Percentiles rank a stretch among this genome's conserved stretches.
Evolutionary conservation across 2,888 invertebrate species (phyloP).

Genomic region (Cataglyphis altisquamis): DNA sequence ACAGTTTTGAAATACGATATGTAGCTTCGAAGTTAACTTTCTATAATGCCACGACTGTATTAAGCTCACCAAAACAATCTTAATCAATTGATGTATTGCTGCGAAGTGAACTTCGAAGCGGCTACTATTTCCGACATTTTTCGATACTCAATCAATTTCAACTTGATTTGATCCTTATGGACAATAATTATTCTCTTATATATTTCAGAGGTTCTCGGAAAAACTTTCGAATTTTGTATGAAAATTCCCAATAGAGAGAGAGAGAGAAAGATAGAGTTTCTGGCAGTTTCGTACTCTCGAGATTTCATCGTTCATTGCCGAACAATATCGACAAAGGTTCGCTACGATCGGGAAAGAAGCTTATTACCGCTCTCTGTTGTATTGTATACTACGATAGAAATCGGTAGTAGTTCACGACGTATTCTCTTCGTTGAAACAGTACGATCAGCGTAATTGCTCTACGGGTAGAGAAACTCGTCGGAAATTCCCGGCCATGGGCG

Average conservation of each 20-base stretch:
- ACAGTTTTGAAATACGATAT: background rate
- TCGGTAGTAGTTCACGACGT: conserved; percentile 2
- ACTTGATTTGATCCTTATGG: conserved; percentile 46
- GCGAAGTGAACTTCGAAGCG: conserved; percentile 59
- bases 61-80: conserved; percentile 46
- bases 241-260: background rate
- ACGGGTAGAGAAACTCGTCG: conserved; percentile 39
- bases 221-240: background rate
- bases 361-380: background rate
- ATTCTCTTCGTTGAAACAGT: conserved; percentile 35
- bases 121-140: conserved; percentile 63
- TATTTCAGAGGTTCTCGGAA: conserved; percentile 47
- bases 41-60: background rate
- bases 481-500: conserved; percentile 45
- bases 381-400: conserved; percentile 8
- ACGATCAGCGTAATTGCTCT: conserved; percentile 61
- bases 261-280: background rate
- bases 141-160: conserved; percentile 41
- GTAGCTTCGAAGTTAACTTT: background rate
- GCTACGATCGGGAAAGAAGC: background rate
- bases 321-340: conserved; percentile 10
- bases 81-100: conserved; percentile 73
- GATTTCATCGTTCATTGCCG: background rate
- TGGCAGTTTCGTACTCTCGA: conserved; percentile 17
- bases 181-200: conserved; percentile 62